Base-by-base conservation (phyloP, 2,888 invertebrate species). In the Drosophila hamatofila region DNA sequence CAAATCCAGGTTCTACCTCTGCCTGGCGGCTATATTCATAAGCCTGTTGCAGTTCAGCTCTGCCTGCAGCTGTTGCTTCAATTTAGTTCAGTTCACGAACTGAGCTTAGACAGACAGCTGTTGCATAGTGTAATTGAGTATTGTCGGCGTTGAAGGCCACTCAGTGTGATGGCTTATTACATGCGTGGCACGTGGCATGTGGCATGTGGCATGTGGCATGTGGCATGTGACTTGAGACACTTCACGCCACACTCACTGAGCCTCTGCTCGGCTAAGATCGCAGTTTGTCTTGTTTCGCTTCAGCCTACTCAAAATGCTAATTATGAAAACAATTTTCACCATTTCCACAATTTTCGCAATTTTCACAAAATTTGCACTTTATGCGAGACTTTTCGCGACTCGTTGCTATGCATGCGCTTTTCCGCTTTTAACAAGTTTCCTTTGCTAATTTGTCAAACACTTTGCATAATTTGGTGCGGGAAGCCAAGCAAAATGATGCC, bases 381-480 rank as follows among this genome's bases (percentile, higher is more conserved):
- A 80, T 75, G 74, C 71, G 52, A 69, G 64, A 72, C 23, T 52
- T 52, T 52, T 88, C 84, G 83, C 30, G 8, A 23, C 63, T 84
- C 84, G 87, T 84, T 84, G 89, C 76, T 89, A 89, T 85, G 89
- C 88, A 89, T 89, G 88, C 89, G 84, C 79, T 89, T 89, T 89
- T 78, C 62, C 79, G 68, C 84, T 83, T 76, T 85, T 87, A 83
- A 87, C 84, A 85, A 85, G 79, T 89, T 85, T 85, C 88, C 83
- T 84, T 80, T 78, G 88, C 88, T 84, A 90, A 90, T 84, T 88
- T 90, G 88, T 88, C 88, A 89, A 90, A 87, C 90, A 84, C 89
- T 90, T 88, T 89, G 90, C 88, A 88, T 88, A 88, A 88, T 84
- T 89, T 89, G 88, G 67, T 44, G 57, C 64, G 73, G 69, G 72